Base-by-base conservation (phyloP, 2,797 vertebrate species). In the Pterois miles region DNA sequence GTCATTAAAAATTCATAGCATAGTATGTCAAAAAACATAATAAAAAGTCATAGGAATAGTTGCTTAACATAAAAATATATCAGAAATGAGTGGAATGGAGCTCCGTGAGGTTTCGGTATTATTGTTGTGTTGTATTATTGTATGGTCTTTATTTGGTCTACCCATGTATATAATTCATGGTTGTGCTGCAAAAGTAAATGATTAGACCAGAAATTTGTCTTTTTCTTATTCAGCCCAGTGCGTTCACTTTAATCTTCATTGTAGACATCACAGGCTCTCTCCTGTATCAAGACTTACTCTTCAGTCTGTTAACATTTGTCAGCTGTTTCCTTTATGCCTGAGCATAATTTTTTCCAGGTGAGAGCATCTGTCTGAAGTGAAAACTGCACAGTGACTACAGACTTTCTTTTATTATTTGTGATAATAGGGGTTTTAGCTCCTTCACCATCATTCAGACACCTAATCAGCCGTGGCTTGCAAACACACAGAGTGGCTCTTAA, bases 341-440 rank as follows among this genome's bases (percentile, higher is more conserved):
- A 72, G 8, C 9, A 5, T 36, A 16, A 20, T 18, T 57, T 5
- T 11, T 16, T 52, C n/a, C 3, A 67, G 59, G 25, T 58, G 25
- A 58, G 27, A 11, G 25, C 6, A n/a, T 29, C 18, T 29, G 8
- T 34, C 56, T 74, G 22, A 72, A 50, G 31, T 60, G 16, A 48
- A 76, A 40, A 62, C 27, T 11, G 20, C 6, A 38, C 8, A 12
- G 36, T 46, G 9, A 11, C 31, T 46, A 16, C 46, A 81, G n/a
- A 68, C 18, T 29, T 31, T 71, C 12, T 2, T 65, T 36, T 40
- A n/a, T 46, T 38, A 25, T 65, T 34, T 53, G 22, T 59, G 22
- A 56, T 59, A 62, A 67, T 12, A 6, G 29, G n/a, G 40, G 16
- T 58, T 80, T 74, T 46, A 62, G 59, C 31, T 60, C 60, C 33